Evolutionary conservation across 1,140 invertebrate genomes (phyloP), one percentile per base, ranked within the genome.

Genomic region (Thaumatotibia leucotreta): DNA sequence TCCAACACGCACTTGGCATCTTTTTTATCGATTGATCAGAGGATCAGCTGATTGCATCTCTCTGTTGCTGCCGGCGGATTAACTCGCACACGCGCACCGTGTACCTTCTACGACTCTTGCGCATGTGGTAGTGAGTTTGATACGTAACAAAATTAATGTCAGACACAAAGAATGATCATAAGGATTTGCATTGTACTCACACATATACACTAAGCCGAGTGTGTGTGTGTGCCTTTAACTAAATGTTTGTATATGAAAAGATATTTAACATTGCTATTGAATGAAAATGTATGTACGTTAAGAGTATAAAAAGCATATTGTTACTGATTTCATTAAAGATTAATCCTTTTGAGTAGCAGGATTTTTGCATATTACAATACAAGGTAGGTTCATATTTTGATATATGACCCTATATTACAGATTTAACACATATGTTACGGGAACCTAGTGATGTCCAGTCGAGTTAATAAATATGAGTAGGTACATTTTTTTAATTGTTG

Each of bases 31-130:
- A 88, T 86, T 80, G 82, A 89, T 87, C 84, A 82, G 72, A 64
- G 66, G 80, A 83, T 86, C 83, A 88, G 78, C 83, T 88, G 86
- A 88, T 90, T 88, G 86, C 82, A 63, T 70, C 77, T 76, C 81
- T 86, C 75, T 87, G 86, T 88, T 86, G 83, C 82, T 80, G 81
- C 83, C 84, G 85, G 62, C 85, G 73, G 84, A 89, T 88, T 85
- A 82, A 81, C 39, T 35, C 63, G 73, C 64, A 69, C 71, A 65
- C 63, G 63, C 72, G 65, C 66, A 27, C 54, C 66, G 17, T n/a
- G 29, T 69, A 63, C 67, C 74, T n/a, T n/a, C n/a, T 67, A 61
- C 58, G 61, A 33, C 58, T 70, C 58, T 64, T n/a, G 52, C 27
- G 23, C 52, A 27, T 58, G n/a, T 31, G 29, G 24, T 17, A 24